Percentiles rank a stretch among this genome's conserved stretches.
Evolutionary conservation across 2,113 vertebrate genomes (phyloP).

Genomic region (Hydrolagus affinis): DNA sequence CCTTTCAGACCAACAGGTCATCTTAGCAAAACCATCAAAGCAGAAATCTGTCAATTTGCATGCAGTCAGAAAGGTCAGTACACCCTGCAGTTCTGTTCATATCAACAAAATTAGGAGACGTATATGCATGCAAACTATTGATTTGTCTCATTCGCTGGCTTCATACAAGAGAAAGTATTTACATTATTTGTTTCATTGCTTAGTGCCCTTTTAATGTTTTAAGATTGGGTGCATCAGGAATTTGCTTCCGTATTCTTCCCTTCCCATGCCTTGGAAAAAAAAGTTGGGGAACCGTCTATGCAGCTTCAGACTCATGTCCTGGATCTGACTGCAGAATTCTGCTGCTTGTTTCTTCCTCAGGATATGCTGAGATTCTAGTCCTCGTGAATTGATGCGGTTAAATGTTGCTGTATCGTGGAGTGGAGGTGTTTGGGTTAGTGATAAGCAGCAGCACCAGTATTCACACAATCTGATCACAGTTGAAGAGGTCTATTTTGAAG

Average conservation of each 20-base stretch:
- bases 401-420: too few relatives aligned
- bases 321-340: too few relatives aligned
- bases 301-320: too few relatives aligned
- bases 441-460: too few relatives aligned
- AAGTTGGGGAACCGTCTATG: too few relatives aligned
- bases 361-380: too few relatives aligned
- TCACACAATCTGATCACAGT: too few relatives aligned
- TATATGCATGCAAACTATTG: not conserved
- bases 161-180: not conserved
- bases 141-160: not conserved
- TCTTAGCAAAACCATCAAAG: not conserved
- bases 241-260: not conserved
- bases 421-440: too few relatives aligned
- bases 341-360: too few relatives aligned
- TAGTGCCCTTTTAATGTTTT: not conserved
- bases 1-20: not conserved
- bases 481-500: too few relatives aligned
- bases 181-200: not conserved
- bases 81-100: not conserved
- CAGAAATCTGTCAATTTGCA: not conserved
- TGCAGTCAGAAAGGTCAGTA: not conserved
- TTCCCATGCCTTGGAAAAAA: too few relatives aligned
- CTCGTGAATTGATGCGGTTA: too few relatives aligned
- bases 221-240: not conserved
- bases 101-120: not conserved